Evolutionary conservation across 2,797 vertebrate genomes (phyloP).

Genomic region (Eospalax fontanierii): DNA sequence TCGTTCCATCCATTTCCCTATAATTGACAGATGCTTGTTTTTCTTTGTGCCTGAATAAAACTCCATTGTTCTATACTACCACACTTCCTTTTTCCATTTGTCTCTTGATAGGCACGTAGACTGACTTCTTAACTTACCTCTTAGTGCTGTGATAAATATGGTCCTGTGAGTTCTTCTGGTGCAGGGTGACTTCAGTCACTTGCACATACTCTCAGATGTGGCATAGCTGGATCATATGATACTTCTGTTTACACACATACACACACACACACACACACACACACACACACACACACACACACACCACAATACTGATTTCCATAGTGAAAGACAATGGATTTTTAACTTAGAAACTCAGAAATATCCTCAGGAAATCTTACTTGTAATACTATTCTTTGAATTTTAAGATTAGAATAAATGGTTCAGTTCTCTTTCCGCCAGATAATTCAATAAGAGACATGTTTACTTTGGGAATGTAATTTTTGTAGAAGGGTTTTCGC

Average conservation of each 20-base stretch:
- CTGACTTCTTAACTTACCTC: not conserved
- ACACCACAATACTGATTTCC: not conserved
- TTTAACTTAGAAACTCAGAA: conserved; percentile 39
- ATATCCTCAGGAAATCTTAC: conserved; percentile 36
- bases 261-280: too few species aligned
- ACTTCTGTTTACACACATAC: not conserved
- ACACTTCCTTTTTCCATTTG: not conserved
- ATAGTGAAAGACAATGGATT: conserved; percentile 13
- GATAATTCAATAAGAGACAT: conserved; percentile 50
- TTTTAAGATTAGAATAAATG: conserved; percentile 62
- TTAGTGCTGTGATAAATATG: not conserved
- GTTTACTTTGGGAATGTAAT: conserved; percentile 45
- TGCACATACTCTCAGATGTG: not conserved
- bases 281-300: too few species aligned
- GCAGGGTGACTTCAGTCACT: not conserved
- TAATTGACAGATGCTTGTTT: not conserved
- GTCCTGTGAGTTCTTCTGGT: not conserved
- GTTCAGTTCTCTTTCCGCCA: conserved; percentile 61
- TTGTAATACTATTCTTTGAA: conserved; percentile 60
- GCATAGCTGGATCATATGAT: not conserved
- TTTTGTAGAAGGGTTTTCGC: conserved; percentile 58
- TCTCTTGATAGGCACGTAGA: too few species aligned
- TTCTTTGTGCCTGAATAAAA: not conserved
- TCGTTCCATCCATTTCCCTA: not conserved
- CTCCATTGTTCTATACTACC: not conserved